A percentile compares a stretch with the other conserved stretches of the same genome.
Conservation (phyloP, 2,113 vertebrate genomes). For the Pandion haliaetus region DNA sequence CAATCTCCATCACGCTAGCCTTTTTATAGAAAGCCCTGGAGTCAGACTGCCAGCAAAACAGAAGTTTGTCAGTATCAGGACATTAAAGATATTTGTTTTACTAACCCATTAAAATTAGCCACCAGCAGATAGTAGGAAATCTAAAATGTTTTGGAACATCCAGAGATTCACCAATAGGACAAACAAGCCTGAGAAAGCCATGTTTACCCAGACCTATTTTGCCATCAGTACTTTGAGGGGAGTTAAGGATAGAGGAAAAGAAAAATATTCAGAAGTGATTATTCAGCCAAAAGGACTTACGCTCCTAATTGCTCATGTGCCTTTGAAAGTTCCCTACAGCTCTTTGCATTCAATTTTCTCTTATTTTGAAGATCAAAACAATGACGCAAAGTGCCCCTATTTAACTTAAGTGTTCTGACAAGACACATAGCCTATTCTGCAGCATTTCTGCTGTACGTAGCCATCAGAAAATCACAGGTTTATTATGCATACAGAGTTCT, state of each 20-base stretch:
- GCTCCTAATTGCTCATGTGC: constrained; percentile 51
- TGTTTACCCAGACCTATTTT: neutral
- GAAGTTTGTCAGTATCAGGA: neutral
- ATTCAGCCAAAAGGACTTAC: constrained; percentile 36
- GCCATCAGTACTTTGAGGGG: neutral
- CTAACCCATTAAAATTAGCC: neutral
- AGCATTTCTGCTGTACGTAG: neutral
- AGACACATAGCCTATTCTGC: constrained; percentile 36
- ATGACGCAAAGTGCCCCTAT: constrained; percentile 52
- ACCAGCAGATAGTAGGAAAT: neutral
- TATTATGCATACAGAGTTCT: neutral
- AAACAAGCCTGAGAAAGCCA: neutral
- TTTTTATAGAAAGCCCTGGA: neutral
- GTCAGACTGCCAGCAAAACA: neutral
- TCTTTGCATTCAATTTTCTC: constrained; percentile 60
- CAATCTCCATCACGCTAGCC: neutral
- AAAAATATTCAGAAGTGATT: constrained; percentile 40
- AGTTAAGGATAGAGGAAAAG: constrained; percentile 3
- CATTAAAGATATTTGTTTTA: neutral
- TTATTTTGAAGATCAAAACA: constrained; percentile 64
- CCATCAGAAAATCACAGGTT: constrained; percentile 4
- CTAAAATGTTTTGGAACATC: neutral
- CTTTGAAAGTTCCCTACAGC: constrained; percentile 57
- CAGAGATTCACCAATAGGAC: neutral
- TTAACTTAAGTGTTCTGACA: constrained; percentile 57